phyloP scores from a whole-genome alignment of 2,888 invertebrate genomes.

The Taphrorychus bicolor region DNA sequence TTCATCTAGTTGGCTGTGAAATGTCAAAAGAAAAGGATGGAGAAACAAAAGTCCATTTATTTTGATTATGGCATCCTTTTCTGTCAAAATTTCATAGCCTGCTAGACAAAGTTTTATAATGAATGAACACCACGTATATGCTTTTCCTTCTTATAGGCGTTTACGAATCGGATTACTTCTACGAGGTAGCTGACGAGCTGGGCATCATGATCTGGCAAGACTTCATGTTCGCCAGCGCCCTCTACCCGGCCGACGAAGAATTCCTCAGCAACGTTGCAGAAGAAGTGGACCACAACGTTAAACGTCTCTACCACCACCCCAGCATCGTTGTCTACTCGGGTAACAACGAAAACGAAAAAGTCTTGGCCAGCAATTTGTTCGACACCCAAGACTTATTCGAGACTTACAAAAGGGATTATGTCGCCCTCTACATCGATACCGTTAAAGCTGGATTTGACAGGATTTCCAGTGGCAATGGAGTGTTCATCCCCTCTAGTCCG shows the following conservation, averaged over 20 bases:
- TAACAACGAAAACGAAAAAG: conserved; percentile 97
- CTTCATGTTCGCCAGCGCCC: conserved; percentile 94
- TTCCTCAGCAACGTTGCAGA: conserved; percentile 76
- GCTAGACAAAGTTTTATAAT: no score
- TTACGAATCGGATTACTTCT: conserved; percentile 92
- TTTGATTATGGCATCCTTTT: no score
- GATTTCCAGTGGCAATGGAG: conserved; percentile 68
- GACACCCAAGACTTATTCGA: conserved; percentile 48
- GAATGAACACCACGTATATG: no score
- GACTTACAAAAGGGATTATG: conserved; percentile 71
- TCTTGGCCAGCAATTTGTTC: conserved; percentile 84
- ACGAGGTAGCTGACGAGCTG: conserved; percentile 82
- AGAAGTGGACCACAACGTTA: conserved; percentile 84
- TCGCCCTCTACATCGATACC: conserved; percentile 81
- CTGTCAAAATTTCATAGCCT: no score
- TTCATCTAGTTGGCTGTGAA: no score
- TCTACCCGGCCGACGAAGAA: conserved; percentile 81
- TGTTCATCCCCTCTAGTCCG: conserved; percentile 80
- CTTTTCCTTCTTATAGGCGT: no score
- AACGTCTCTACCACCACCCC: conserved; percentile 84
- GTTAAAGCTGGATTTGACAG: conserved; percentile 70
- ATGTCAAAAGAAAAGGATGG: no score
- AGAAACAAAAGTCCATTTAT: no score
- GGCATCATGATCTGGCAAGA: conserved; percentile 98
- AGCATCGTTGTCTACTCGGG: conserved; percentile 91